Evolutionary conservation across 2,113 vertebrate species (phyloP).

Genomic region (Hiodon tergisus): DNA sequence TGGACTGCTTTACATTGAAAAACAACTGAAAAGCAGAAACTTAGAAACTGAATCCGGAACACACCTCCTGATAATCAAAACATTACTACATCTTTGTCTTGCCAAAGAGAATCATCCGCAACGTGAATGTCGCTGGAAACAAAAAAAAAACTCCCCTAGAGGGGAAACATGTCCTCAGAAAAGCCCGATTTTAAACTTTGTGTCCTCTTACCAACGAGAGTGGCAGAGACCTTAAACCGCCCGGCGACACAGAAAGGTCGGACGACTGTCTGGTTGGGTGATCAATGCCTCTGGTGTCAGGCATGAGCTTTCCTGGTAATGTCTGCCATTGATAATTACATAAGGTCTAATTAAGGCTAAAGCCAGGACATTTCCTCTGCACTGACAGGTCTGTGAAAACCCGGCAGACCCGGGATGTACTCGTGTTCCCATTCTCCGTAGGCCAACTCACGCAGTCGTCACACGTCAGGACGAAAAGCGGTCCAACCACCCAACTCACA

Average conservation of each 20-base stretch:
- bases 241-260: background rate
- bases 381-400: background rate
- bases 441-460: background rate
- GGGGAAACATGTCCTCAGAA: no score
- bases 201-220: background rate
- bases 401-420: background rate
- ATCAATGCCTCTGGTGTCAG: slow-evolving; percentile 7
- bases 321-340: slow-evolving; percentile 15
- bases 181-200: background rate
- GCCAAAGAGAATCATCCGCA: no score
- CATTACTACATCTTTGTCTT: no score
- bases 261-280: background rate
- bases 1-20: background rate
- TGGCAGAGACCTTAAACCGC: background rate
- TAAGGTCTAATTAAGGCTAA: slow-evolving; percentile 14
- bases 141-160: no score
- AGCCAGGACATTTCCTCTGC: background rate
- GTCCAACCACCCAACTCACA: background rate
- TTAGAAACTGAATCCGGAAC: no score
- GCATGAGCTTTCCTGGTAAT: background rate
- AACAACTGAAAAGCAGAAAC: no score
- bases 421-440: background rate
- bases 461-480: background rate
- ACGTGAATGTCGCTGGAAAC: no score
- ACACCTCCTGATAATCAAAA: no score